Base-by-base conservation (phyloP, 92 coral and sea anemone genomes). In the Montipora capitata region DNA sequence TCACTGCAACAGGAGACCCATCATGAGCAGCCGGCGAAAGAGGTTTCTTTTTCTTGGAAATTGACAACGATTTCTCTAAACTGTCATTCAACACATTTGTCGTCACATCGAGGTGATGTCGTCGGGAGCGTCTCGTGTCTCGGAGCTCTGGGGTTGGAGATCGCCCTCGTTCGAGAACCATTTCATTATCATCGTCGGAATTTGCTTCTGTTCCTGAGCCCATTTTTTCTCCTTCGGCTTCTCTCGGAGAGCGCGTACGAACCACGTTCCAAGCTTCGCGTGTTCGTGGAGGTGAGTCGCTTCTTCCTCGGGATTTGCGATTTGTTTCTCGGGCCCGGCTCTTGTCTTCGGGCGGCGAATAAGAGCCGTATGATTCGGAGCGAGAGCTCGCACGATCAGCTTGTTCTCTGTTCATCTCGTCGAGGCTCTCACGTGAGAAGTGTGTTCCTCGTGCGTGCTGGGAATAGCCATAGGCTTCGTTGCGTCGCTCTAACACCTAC, bases 111-210 rank as follows among this genome's bases (percentile, higher is more conserved):
- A 96, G 89, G 77, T 97, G 99, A 74, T 97, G 99, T 49, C 99
- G 88, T 38, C 98, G 94, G 62, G 98, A 85, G 44, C 87, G 89
- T 51, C 96, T 96, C 14, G 90, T 87, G 38, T 93, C 94, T 13
- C 98, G 95, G 74, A 97, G 94, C 82, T 97, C 99, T 27, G 99
- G 99, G 0, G 99, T 97, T 11, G 99, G 99, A 3, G 98, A 96
- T 7, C 99, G 97, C 16, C 99, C 99, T 20, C 99, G 96, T 68
- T 97, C 99, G 17, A 92, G 94, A 69, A 91, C 89, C 84, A 79
- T 87, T 65, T 92, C 96, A 11, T 48, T 48, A 48, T 77, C 93
- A 20, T 86, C 93, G 9, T 87, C 87, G 51, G 78, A 79, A 13
- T 87, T 82, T 13, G 72, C 86, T 4, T 78, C 93, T 3, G 92